These are phyloP conservation scores for Vanessa atalanta DNA, from an alignment of 1,140 invertebrate species.

Conservation along the genomic window DNA sequence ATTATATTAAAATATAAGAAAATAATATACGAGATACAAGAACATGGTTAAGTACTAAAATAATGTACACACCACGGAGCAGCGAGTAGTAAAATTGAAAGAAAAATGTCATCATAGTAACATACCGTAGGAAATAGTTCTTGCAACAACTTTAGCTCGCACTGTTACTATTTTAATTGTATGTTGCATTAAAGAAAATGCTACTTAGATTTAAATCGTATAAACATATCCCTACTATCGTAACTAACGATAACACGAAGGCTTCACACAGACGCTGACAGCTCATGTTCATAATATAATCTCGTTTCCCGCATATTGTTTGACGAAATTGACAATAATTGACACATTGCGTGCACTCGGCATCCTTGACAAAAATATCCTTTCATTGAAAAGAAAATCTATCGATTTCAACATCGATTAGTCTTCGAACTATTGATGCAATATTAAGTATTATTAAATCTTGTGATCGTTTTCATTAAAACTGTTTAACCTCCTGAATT, in stretches of 20 bases:
- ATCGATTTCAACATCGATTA: conserved; percentile 1
- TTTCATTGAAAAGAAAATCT: conserved; percentile 9
- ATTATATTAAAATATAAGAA: no score
- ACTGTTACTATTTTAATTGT: no score
- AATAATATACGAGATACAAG: no score
- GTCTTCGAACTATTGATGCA: background rate
- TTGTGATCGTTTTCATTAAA: background rate
- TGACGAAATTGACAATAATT: conserved; percentile 25
- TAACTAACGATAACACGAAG: background rate
- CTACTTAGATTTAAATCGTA: no score
- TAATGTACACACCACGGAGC: no score
- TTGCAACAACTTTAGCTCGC: no score
- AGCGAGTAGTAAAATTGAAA: no score
- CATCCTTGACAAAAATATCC: conserved; percentile 20
- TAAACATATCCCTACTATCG: background rate
- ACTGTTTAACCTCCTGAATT: background rate
- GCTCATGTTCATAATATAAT: conserved; percentile 2
- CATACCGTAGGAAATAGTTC: no score
- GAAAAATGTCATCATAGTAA: no score
- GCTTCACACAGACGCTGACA: background rate
- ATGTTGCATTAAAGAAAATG: no score
- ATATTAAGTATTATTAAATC: background rate
- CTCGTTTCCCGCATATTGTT: conserved; percentile 22
- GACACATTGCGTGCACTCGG: background rate
- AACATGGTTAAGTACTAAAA: no score